Evolutionary conservation across 2,797 vertebrate species (phyloP), one percentile per base, ranked within the genome.

Genomic region (Botia kubotai): DNA sequence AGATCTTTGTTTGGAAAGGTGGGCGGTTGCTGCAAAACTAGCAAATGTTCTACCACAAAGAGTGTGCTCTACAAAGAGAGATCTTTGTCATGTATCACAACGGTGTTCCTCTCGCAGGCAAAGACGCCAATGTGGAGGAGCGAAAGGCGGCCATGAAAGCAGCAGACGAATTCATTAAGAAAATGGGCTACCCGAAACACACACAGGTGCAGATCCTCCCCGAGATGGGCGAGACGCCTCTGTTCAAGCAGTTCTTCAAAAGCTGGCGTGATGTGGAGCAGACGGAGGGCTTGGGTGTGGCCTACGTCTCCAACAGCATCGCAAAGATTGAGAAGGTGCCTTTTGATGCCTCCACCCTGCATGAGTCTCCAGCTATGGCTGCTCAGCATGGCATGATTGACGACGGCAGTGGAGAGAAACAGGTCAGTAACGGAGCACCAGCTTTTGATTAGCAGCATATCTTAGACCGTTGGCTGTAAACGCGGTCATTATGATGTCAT

Each of bases 1-100:
- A 95, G 92, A 98, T 99, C 93, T 99, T 97, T n/a, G 93, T 98
- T 82, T 99, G 98, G 98, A 99, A 99, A 97, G 98, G 98, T 99
- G 39, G 81, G 89, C 14, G 3, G 17, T 13, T 5, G 52, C 10
- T 43, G 62, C 10, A 10, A 48, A 39, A 10, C 17, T 23, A 46
- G 43, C 10, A 10, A 73, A 52, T 29, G 8, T 26, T 57, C 52
- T 36, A 33, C 10, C 2, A 19, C 26, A 72, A 36, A 17, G 3
- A 55, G 10, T 17, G 10, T 0, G 10, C 33, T 7, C 21, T 39
- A 5, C 33, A 17, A 19, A 65, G 23, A n/a, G 7, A 11, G 1
- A 6, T 19, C 23, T 36, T 62, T 33, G 33, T 33, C 33, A 33
- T 17, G 58, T 4, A 4, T 43, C 39, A 48, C 2, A 4, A 23